These are phyloP conservation scores for Drosophila arawakana DNA, from an alignment of 1,140 invertebrate species.

Conservation along the genomic window DNA sequence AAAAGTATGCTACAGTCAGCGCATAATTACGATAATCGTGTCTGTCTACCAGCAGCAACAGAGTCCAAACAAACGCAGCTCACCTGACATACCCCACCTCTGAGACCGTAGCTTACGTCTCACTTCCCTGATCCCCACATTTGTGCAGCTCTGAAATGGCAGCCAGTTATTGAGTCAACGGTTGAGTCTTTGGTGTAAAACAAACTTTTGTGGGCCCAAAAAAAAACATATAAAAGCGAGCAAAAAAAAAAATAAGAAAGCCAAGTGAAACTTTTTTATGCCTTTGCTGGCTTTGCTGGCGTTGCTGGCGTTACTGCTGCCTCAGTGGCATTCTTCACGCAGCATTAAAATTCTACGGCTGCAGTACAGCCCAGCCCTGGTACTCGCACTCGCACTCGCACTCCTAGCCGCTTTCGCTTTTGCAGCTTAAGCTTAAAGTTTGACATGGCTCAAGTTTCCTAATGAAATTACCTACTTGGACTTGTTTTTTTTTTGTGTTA, in stretches of 20 bases:
- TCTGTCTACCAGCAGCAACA: slow-evolving; percentile 51
- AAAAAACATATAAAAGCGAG: slow-evolving; percentile 14
- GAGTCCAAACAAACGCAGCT: slow-evolving; percentile 37
- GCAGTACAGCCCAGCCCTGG: slow-evolving; percentile 47
- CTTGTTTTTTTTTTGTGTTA: slow-evolving; percentile 18
- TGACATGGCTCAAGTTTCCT: slow-evolving; percentile 83
- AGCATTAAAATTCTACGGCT: slow-evolving; percentile 78
- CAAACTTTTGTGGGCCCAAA: slow-evolving; percentile 67
- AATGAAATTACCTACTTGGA: slow-evolving; percentile 83
- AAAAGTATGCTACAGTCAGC: slow-evolving; percentile 79
- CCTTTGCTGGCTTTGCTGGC: slow-evolving; percentile 38
- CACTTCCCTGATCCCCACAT: background rate
- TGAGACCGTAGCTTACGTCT: background rate
- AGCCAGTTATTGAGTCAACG: slow-evolving; percentile 78
- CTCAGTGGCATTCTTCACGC: slow-evolving; percentile 63
- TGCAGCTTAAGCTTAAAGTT: slow-evolving; percentile 80
- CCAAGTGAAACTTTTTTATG: slow-evolving; percentile 75
- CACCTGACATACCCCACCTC: slow-evolving; percentile 29
- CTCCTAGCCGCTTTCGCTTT: background rate
- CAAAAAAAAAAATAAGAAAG: slow-evolving; percentile 51
- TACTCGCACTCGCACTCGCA: background rate
- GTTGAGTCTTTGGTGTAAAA: slow-evolving; percentile 68
- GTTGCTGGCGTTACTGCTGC: background rate
- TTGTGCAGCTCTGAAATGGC: slow-evolving; percentile 22
- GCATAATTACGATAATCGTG: slow-evolving; percentile 82